A percentile compares a stretch with the other conserved stretches of the same genome.
phyloP scores from a whole-genome alignment of 2,113 vertebrate genomes.

The Cinclus cinclus region DNA sequence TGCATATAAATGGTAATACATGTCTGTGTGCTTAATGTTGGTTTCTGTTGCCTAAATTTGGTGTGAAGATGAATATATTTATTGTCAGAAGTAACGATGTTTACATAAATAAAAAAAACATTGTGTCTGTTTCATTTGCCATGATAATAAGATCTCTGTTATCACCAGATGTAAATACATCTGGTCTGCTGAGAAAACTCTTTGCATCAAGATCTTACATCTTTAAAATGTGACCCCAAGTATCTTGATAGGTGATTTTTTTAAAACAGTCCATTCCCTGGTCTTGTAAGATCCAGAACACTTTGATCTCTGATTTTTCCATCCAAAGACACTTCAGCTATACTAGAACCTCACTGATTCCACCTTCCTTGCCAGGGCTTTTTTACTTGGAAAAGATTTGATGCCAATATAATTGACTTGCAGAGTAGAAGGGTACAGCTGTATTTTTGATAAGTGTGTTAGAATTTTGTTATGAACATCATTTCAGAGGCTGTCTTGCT shows the following conservation, averaged over 20 bases:
- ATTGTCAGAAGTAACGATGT: neutral
- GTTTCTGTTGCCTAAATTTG: neutral
- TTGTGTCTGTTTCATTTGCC: neutral
- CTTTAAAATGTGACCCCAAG: neutral
- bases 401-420: neutral
- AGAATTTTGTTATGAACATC: neutral
- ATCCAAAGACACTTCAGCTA: neutral
- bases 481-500: neutral
- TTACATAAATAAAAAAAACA: neutral
- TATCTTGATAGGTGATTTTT: accelerated
- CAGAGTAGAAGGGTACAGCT: neutral
- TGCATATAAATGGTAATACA: neutral
- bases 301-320: neutral
- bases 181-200: neutral
- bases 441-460: neutral
- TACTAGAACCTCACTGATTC: neutral
- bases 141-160: neutral
- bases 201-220: neutral
- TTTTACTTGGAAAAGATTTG: neutral
- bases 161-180: neutral
- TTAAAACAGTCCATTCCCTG: neutral
- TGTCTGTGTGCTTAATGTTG: neutral
- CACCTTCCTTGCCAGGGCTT: neutral
- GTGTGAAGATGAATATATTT: neutral
- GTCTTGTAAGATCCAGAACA: neutral